Evolutionary conservation across 2,888 invertebrate genomes (phyloP), one percentile per base, ranked within the genome.

Genomic region (Prenolepis imparis): DNA sequence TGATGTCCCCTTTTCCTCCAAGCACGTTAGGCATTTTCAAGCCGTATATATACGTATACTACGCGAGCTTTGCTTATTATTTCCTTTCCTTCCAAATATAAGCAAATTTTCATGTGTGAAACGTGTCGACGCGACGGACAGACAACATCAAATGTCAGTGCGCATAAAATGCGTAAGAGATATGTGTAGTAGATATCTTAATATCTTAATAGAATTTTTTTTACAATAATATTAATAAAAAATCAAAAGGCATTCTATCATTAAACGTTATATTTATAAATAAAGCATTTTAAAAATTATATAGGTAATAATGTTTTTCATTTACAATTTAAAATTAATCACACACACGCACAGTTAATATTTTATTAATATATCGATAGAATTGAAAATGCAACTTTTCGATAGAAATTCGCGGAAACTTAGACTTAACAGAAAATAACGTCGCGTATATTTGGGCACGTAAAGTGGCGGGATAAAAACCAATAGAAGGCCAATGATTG

Each of bases 401-500:
- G 6, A 52, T 24, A 52, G 11, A 15, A 21, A 66, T n/a, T 48
- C 21, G 32, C 6, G 24, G 0, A 36, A 48, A 64, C 0, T 75
- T 8, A 52, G 12, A 24, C 24, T 32, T 36, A 39, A 21, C 59
- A 39, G 28, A 12, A 57, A 64, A 82, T 77, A 85, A 84, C 52
- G 81, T 83, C 41, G 68, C 21, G 66, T 61, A 55, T 81, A 84
- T 78, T 57, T 67, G 72, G 52, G 80, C 75, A 77, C 64, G 72
- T 68, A 82, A 74, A 78, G 55, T 28, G 66, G 75, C 59, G 36
- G 28, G 80, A 77, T 63, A 61, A 86, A 88, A 86, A 88, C 89
- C 90, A 91, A 93, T 92, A 91, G 92, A 91, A 90, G 90, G 87
- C 91, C 93, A 93, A 94, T 94, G 93, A 94, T 94, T 93, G 94